Evolutionary conservation across 2,888 invertebrate genomes (phyloP).

Genomic region (Andrena haemorrhoa): DNA sequence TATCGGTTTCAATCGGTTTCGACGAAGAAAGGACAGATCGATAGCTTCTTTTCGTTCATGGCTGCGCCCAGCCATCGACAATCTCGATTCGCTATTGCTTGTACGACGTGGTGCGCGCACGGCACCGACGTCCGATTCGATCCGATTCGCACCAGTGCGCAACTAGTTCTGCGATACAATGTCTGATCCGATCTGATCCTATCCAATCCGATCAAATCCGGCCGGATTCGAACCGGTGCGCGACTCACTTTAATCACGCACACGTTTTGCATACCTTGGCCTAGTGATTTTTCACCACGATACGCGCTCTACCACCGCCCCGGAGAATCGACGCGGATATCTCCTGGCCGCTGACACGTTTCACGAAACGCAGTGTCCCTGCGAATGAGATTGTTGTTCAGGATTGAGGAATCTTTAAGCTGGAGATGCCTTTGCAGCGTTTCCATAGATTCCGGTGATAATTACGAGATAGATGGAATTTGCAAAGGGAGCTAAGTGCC

Average conservation of each 20-base stretch:
- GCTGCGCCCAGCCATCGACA: conserved; percentile 43
- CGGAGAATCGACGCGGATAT: conserved; percentile 13
- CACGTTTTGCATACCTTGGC: conserved; percentile 58
- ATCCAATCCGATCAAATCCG: conserved; percentile 65
- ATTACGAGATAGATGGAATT: too few relatives aligned
- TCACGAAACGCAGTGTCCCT: neutral
- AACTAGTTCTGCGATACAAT: conserved; percentile 67
- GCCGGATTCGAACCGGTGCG: conserved; percentile 62
- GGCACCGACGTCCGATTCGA: conserved; percentile 65
- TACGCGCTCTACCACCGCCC: neutral
- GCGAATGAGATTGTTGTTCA: too few relatives aligned
- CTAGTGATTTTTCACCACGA: conserved; percentile 52
- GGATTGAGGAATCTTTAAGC: too few relatives aligned
- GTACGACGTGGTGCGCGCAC: conserved; percentile 47
- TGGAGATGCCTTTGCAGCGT: too few relatives aligned
- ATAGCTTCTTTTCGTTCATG: conserved; percentile 35
- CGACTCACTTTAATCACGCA: conserved; percentile 62
- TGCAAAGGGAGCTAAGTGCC: too few relatives aligned
- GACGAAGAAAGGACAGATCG: conserved; percentile 38
- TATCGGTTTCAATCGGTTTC: neutral
- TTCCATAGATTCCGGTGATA: too few relatives aligned
- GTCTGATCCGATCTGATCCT: conserved; percentile 66
- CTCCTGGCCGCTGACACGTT: conserved; percentile 18
- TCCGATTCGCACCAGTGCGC: conserved; percentile 66
- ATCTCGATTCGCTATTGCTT: conserved; percentile 56